phyloP scores from a whole-genome alignment of 2,797 vertebrate species.

The Protosalanx chinensis region DNA sequence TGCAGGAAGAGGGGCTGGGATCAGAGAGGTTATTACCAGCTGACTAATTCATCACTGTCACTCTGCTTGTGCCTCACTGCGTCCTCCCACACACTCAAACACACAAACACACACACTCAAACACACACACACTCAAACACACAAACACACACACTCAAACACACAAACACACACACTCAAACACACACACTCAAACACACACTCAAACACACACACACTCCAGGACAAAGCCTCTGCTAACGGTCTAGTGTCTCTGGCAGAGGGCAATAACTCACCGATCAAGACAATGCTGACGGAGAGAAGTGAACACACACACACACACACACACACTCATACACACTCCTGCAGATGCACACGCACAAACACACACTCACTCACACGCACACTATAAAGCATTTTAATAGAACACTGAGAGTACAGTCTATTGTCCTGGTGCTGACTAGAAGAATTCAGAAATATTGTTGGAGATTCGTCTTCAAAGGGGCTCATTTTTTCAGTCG shows the following conservation, averaged over 20 bases:
- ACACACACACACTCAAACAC: neutral
- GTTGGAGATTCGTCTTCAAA: neutral
- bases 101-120: constrained; percentile 26
- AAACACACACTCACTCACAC: neutral
- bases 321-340: neutral
- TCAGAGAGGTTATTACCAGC: constrained; percentile 68
- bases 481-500: neutral
- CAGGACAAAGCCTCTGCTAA: constrained; percentile 19
- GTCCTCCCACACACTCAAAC: constrained; percentile 21
- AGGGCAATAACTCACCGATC: constrained; percentile 16
- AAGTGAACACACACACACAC: neutral
- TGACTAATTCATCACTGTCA: constrained; percentile 75
- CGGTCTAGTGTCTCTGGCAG: neutral
- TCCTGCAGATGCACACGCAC: neutral
- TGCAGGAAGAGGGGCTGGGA: constrained; percentile 58
- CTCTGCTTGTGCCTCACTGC: constrained; percentile 27
- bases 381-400: neutral
- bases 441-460: neutral
- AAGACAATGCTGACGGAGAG: neutral
- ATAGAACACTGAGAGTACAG: too few relatives aligned
- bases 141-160: neutral
- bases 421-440: too few relatives aligned
- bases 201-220: constrained; percentile 21
- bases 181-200: constrained; percentile 19
- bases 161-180: constrained; percentile 34